A percentile compares a stretch with the other conserved stretches of the same genome.
These are phyloP conservation scores for Toxotes lorentzi DNA, from an alignment of 2,797 vertebrate species.

Conservation along the genomic window DNA sequence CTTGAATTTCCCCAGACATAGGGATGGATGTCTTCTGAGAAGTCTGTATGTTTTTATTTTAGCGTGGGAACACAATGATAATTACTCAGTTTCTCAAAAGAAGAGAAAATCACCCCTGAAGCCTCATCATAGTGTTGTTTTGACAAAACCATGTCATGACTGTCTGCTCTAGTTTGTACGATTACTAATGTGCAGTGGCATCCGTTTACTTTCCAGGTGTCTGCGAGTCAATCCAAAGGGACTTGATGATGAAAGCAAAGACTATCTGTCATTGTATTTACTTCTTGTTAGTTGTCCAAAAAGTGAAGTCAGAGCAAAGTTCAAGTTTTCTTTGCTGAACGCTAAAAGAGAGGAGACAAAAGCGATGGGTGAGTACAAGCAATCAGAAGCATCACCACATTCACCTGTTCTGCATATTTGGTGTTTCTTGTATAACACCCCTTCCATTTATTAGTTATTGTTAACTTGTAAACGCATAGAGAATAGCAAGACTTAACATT, in stretches of 20 bases:
- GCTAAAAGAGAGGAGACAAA: conserved; percentile 99
- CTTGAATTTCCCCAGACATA: background rate
- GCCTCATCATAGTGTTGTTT: conserved; percentile 1
- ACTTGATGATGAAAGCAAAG: conserved; percentile 99
- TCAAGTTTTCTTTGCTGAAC: conserved; percentile 98
- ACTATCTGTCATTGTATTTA: conserved; percentile 98
- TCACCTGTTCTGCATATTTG: background rate
- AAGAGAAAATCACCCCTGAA: conserved; percentile 9
- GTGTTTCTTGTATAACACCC: background rate
- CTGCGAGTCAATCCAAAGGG: conserved; percentile 99
- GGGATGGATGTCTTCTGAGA: background rate
- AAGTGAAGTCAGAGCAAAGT: conserved; percentile 99
- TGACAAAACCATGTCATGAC: background rate
- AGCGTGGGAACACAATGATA: conserved; percentile 9
- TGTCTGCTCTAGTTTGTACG: conserved; percentile 13
- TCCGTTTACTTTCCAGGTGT: conserved; percentile 89
- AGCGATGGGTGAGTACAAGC: conserved; percentile 94
- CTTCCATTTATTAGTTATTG: background rate
- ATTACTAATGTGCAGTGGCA: conserved; percentile 29
- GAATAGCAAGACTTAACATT: background rate
- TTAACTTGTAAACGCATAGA: background rate
- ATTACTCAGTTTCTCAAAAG: conserved; percentile 26
- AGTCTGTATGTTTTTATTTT: conserved; percentile 12
- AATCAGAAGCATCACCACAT: background rate
- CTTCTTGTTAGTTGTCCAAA: conserved; percentile 99